Evolutionary conservation across 2,113 vertebrate species (phyloP).

Genomic region (Motacilla tschutschensis): DNA sequence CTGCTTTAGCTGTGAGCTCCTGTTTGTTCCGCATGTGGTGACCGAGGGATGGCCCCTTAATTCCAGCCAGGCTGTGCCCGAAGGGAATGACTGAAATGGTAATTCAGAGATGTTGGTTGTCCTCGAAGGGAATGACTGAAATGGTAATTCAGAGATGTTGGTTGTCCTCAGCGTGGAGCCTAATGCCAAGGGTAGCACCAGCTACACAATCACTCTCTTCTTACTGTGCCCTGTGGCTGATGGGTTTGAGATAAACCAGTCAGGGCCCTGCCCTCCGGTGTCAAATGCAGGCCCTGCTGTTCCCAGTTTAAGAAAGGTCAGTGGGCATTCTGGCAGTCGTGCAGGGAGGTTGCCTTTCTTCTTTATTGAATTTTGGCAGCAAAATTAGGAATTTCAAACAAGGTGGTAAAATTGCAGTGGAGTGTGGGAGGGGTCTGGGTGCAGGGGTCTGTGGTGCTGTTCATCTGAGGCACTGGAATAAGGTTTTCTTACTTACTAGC

Average conservation of each 20-base stretch:
- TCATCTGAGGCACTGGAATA: fast-evolving
- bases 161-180: background rate
- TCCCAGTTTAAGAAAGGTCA: background rate
- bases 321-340: fast-evolving
- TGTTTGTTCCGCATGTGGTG: background rate
- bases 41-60: background rate
- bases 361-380: background rate
- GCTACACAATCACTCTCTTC: background rate
- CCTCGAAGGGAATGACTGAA: background rate
- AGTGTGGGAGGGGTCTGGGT: background rate
- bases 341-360: background rate
- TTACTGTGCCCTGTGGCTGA: background rate
- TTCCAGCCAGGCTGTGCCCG: background rate
- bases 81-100: background rate
- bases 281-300: background rate
- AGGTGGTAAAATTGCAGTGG: background rate
- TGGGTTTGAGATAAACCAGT: background rate
- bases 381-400: background rate
- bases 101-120: background rate
- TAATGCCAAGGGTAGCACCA: background rate
- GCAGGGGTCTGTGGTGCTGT: fast-evolving
- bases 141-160: background rate
- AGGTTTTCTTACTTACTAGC: background rate
- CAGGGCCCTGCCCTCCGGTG: background rate
- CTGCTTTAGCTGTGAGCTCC: background rate